phyloP scores from a whole-genome alignment of 2,113 vertebrate genomes.

The Speoplatyrhinus poulsoni region DNA sequence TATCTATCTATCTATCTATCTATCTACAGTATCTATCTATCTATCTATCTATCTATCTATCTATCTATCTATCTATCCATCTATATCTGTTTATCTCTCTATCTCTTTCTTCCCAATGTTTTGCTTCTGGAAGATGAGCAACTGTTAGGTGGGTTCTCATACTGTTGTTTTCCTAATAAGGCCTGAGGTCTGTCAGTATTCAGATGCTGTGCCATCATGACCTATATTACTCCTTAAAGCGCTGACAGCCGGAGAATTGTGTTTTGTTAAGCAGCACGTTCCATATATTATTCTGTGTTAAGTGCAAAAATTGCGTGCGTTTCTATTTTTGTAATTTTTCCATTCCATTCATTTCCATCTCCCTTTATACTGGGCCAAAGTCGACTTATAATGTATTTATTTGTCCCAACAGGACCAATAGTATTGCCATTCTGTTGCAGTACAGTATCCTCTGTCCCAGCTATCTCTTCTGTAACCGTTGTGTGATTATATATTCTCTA shows the following conservation, averaged over 20 bases:
- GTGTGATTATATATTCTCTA: slow-evolving; percentile 20
- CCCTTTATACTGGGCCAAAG: neutral
- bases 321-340: slow-evolving; percentile 14
- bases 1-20: too few relatives aligned
- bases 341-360: slow-evolving; percentile 20
- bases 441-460: slow-evolving; percentile 28
- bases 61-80: too few relatives aligned
- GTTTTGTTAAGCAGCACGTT: too few relatives aligned
- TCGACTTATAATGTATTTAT: neutral
- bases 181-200: slow-evolving; percentile 67
- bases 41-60: too few relatives aligned
- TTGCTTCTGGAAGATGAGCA: too few relatives aligned
- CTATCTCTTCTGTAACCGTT: slow-evolving; percentile 27
- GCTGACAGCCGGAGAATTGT: slow-evolving; percentile 67
- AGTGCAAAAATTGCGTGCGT: slow-evolving; percentile 31
- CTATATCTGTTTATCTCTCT: too few relatives aligned
- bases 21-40: too few relatives aligned
- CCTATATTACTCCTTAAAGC: slow-evolving; percentile 68
- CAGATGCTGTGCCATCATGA: slow-evolving; percentile 67
- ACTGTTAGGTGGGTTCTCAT: slow-evolving; percentile 51
- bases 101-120: too few relatives aligned
- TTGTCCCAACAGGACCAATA: too few relatives aligned
- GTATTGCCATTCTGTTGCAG: slow-evolving; percentile 47
- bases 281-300: slow-evolving; percentile 49
- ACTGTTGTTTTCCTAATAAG: slow-evolving; percentile 75